Evolutionary conservation across 2,113 vertebrate species (phyloP).

Genomic region (Urocitellus parryii): DNA sequence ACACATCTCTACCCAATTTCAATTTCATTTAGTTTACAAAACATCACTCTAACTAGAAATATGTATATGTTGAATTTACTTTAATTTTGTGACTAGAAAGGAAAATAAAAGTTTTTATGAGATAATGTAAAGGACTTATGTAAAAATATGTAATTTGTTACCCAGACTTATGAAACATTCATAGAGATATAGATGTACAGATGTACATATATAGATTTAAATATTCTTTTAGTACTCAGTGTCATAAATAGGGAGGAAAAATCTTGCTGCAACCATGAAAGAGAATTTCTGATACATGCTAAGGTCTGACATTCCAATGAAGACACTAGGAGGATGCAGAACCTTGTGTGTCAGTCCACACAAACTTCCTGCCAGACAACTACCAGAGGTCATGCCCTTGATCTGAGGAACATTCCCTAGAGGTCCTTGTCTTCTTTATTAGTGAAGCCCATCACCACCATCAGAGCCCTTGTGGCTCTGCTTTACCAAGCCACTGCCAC

Average conservation of each 20-base stretch:
- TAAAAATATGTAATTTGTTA: constrained; percentile 28
- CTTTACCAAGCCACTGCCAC: neutral
- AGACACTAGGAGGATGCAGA: neutral
- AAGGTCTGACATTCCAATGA: neutral
- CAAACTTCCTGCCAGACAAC: neutral
- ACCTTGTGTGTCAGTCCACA: neutral
- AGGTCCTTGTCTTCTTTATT: neutral
- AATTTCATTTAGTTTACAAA: neutral
- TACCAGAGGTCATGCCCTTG: neutral
- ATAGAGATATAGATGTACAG: neutral
- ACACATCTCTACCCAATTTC: neutral
- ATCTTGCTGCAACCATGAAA: neutral
- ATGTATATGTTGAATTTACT: neutral
- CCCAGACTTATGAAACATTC: neutral
- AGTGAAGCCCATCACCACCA: neutral
- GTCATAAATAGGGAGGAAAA: neutral
- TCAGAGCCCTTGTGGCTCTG: neutral
- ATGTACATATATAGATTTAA: neutral
- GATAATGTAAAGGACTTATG: constrained; percentile 17
- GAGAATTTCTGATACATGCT: neutral
- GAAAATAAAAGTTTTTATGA: neutral
- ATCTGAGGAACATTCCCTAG: neutral
- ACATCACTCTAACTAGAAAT: neutral
- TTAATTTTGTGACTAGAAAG: constrained; percentile 39
- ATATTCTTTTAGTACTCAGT: neutral